Base-by-base conservation (phyloP, 2,113 vertebrate species). In the Erpornis zantholeuca region DNA sequence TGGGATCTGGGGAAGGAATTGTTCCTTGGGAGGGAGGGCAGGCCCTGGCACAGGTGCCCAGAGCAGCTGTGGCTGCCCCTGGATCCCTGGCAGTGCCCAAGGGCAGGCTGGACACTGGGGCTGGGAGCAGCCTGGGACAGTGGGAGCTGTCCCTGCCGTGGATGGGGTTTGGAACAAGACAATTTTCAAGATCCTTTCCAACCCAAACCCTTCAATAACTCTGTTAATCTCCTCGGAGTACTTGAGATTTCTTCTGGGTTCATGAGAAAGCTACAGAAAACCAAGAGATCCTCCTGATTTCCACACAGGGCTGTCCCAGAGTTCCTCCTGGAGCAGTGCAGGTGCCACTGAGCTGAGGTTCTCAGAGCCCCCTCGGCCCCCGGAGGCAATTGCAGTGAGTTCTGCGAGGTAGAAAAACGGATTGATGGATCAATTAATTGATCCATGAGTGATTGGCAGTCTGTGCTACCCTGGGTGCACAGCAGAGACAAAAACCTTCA, bases 1-100 rank as follows among this genome's bases (percentile, higher is more conserved):
- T 27, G 35, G 66, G 27, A 52, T 33, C 3, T 10, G 38, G 38
- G 47, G 64, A 9, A 86, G 63, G 0, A 68, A 33, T 77, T 77
- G 0, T 0, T 59, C 10, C 22, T 40, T 54, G 61, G 0, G 5
- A 47, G 56, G 54, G 28, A 2, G 21, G 4, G 0, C 1, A 38
- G 53, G 18, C 33, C 22, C 54, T 78, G 73, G 83, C 53, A 27
- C 71, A 59, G 53, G 19, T 75, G 29, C 31, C 25, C 86, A 81
- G 52, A 60, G 15, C 1, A 21, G 53, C 86, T 66, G 60, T 0
- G 86, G 68, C 36, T 81, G 77, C 33, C 38, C 52, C 78, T 72
- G 68, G 8, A 68, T 38, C 60, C 77, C 77, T 66, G 69, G 69
- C 3, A 60, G 16, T 53, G 61, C 1, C 69, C 69, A 5, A 15